phyloP scores from a whole-genome alignment of 2,113 vertebrate species.

The Raphicerus campestris region DNA sequence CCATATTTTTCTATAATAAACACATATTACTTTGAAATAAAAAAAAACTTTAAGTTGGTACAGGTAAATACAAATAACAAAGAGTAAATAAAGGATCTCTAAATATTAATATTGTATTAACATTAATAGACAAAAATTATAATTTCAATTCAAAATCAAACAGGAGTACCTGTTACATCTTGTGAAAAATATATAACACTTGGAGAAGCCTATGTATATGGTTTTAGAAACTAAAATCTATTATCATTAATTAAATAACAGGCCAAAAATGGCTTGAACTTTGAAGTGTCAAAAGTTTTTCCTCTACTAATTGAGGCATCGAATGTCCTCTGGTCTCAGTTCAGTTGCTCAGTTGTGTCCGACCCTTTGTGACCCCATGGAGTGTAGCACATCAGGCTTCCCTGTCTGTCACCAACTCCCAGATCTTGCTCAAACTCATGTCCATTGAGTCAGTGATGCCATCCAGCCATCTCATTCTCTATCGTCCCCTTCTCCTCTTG shows the following conservation, averaged over 20 bases:
- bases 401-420: background rate
- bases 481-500: background rate
- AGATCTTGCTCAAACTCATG: background rate
- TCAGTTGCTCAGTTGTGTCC: background rate
- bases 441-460: background rate
- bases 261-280: background rate
- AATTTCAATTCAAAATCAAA: conserved; percentile 9
- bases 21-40: background rate
- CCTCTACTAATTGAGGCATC: background rate
- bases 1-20: background rate
- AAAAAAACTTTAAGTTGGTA: background rate
- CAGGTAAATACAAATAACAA: background rate
- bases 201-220: background rate
- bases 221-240: background rate
- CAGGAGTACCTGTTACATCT: background rate
- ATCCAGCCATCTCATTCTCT: background rate
- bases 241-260: background rate
- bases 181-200: background rate
- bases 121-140: background rate
- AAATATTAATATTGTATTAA: background rate
- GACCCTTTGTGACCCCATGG: background rate
- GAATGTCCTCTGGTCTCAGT: background rate
- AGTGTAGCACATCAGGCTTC: background rate
- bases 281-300: background rate
- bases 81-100: background rate